Conservation (phyloP, 2,888 invertebrate species). For the Phymatocera aterrima region DNA sequence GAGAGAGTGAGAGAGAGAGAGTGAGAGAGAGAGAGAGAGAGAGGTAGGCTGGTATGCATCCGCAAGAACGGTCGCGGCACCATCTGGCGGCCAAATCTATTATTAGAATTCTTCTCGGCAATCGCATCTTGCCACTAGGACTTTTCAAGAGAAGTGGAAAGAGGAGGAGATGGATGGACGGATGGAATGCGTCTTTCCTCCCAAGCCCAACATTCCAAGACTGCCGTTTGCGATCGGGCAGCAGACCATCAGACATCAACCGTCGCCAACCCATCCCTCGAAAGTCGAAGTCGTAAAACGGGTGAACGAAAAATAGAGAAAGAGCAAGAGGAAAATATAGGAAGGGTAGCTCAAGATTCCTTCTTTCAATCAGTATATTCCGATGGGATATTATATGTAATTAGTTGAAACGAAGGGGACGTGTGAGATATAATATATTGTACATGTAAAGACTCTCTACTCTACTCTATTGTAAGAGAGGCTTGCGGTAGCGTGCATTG, state of each 20-base stretch:
- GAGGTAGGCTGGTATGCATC: conserved; percentile 19
- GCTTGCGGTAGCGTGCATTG: no score
- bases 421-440: no score
- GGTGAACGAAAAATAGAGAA: not conserved
- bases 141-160: conserved; percentile 12
- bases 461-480: no score
- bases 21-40: not conserved
- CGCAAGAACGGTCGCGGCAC: conserved; percentile 56
- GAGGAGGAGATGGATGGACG: conserved; percentile 5
- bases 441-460: no score
- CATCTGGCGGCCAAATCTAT: conserved; percentile 58
- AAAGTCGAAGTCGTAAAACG: not conserved
- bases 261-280: conserved; percentile 10
- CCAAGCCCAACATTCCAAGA: conserved; percentile 40
- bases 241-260: conserved; percentile 43
- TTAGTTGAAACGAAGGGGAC: no score
- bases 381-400: no score
- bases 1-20: not conserved
- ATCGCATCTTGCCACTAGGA: conserved; percentile 37
- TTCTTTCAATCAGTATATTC: no score
- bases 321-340: not conserved
- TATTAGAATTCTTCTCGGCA: conserved; percentile 53
- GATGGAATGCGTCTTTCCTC: conserved; percentile 34
- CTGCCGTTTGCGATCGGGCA: conserved; percentile 40
- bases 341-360: no score